phyloP scores from a whole-genome alignment of 53 echinoderm and acorn worm genomes.

The Patiria pectinifera region DNA sequence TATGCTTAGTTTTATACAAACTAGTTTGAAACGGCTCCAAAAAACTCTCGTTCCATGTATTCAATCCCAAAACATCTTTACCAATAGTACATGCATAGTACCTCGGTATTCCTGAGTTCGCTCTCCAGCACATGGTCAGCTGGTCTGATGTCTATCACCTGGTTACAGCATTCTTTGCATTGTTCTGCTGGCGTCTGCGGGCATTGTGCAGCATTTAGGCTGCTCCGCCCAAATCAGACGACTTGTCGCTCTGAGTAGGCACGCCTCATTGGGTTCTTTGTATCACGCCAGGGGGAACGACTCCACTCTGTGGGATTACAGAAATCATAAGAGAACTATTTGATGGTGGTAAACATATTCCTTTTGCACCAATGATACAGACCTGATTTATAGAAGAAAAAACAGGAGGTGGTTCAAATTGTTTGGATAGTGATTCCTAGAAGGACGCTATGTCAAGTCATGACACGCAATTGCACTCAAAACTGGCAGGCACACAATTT shows the following conservation, averaged over 20 bases:
- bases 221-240: slow-evolving; percentile 46
- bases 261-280: slow-evolving; percentile 32
- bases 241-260: slow-evolving; percentile 26
- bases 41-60: too few species aligned
- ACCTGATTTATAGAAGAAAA: neutral
- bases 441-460: neutral
- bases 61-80: neutral
- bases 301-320: slow-evolving; percentile 13
- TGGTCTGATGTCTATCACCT: neutral
- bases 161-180: slow-evolving; percentile 9
- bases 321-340: slow-evolving; percentile 7
- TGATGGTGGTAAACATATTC: neutral
- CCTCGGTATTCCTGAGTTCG: neutral
- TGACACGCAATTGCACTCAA: too few species aligned
- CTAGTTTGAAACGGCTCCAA: too few species aligned
- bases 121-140: neutral
- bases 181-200: slow-evolving; percentile 20
- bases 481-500: too few species aligned
- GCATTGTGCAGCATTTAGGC: slow-evolving; percentile 23
- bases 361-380: too few species aligned
- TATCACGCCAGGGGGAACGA: neutral
- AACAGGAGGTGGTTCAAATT: neutral
- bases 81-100: neutral
- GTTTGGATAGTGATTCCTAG: neutral
- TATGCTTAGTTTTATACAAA: too few species aligned